Evolutionary conservation across 2,797 vertebrate genomes (phyloP).

Genomic region (Todus mexicanus): DNA sequence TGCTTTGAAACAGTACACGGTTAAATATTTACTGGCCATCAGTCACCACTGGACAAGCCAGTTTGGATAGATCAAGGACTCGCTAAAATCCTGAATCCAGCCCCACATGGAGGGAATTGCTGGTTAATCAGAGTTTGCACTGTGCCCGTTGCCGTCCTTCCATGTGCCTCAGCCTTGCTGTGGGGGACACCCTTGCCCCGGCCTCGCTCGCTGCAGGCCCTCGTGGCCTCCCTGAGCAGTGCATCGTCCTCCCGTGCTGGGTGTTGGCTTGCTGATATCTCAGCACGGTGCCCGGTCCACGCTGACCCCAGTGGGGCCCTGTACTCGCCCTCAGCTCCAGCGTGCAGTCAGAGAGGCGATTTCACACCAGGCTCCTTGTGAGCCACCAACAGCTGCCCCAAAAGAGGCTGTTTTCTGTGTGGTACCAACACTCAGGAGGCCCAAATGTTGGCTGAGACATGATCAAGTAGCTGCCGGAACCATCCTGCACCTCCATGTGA

Average conservation of each 20-base stretch:
- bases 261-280: neutral
- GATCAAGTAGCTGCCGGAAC: neutral
- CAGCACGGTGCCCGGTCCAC: accelerated
- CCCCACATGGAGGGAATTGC: accelerated
- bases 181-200: neutral
- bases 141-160: neutral
- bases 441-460: neutral
- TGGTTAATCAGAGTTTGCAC: neutral
- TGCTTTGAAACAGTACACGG: neutral
- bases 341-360: accelerated
- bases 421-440: accelerated
- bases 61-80: neutral
- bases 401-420: neutral
- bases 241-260: accelerated
- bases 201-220: neutral
- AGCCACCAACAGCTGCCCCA: neutral
- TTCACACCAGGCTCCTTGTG: neutral
- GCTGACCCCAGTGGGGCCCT: neutral
- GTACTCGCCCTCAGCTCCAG: neutral
- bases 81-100: neutral
- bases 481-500: neutral
- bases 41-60: neutral
- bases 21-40: slow-evolving; percentile 41
- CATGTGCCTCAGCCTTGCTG: neutral
- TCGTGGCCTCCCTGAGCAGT: neutral